These are phyloP conservation scores for zebrafish (Danio rerio) DNA, from an alignment of 2,113 vertebrate species.

Conservation along the genomic window GRCz12tu NC_133188.1:11801501-11802000, in stretches of 20 bases:
- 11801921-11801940: constrained; percentile 17
- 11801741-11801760: background rate
- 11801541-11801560: no score
- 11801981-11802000: constrained; percentile 30
- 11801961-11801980: constrained; percentile 33
- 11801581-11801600: no score
- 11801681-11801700: background rate
- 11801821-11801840: background rate
- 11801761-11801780: background rate
- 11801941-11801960: background rate
- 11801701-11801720: background rate
- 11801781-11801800: background rate
- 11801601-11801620: no score
- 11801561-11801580: no score
- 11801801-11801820: background rate
- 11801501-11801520: no score
- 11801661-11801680: background rate
- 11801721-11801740: background rate
- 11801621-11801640: no score
- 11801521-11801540: no score
- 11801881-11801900: constrained; percentile 7
- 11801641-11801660: no score
- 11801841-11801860: background rate
- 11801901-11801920: constrained; percentile 3
- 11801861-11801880: background rate